phyloP scores from a whole-genome alignment of 2,888 invertebrate genomes.

The Anarsia innoxiella region DNA sequence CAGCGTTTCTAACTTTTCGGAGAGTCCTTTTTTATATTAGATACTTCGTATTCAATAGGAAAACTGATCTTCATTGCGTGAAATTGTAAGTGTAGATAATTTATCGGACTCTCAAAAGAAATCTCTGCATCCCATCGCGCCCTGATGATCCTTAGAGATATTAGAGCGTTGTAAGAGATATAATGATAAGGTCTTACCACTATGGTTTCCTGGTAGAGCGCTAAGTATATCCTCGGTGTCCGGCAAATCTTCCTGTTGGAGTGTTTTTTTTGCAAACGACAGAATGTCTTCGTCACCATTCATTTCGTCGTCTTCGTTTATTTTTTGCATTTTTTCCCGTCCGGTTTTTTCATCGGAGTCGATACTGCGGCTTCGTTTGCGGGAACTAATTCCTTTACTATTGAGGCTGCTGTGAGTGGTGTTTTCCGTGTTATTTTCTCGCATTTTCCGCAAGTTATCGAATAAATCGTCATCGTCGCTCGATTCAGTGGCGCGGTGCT shows the following conservation, averaged over 20 bases:
- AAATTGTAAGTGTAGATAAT: too few species aligned
- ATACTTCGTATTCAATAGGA: too few species aligned
- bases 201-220: constrained; percentile 34
- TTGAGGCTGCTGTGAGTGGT: constrained; percentile 19
- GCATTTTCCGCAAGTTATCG: constrained; percentile 55
- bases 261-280: constrained; percentile 61
- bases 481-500: constrained; percentile 28
- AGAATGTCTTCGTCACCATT: constrained; percentile 44
- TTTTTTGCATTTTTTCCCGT: constrained; percentile 52
- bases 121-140: too few species aligned
- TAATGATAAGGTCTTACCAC: too few species aligned
- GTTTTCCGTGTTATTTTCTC: constrained; percentile 30
- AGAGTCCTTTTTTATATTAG: too few species aligned
- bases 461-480: constrained; percentile 62
- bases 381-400: constrained; percentile 22
- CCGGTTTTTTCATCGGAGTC: constrained; percentile 40
- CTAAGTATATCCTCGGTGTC: constrained; percentile 56
- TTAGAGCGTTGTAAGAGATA: too few species aligned
- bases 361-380: constrained; percentile 51
- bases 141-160: too few species aligned
- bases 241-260: constrained; percentile 50
- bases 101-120: too few species aligned
- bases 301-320: constrained; percentile 40
- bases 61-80: too few species aligned
- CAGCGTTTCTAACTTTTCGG: too few species aligned